Percentiles rank a stretch among this genome's conserved stretches.
Evolutionary conservation across 1,140 invertebrate species (phyloP).

Genomic region (Xylocopa sonorina): DNA sequence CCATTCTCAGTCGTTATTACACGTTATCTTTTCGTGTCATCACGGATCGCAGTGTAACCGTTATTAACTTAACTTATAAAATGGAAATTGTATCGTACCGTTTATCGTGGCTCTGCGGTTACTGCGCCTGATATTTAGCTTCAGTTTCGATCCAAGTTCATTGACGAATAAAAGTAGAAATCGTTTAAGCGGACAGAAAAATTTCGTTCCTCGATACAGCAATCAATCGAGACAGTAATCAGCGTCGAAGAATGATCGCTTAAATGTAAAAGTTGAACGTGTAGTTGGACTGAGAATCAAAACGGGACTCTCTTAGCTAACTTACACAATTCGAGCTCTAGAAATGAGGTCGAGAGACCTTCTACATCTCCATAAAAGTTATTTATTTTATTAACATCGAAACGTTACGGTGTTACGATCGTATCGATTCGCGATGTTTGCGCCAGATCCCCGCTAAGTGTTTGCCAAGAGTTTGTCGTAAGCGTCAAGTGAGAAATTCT

Average conservation of each 20-base stretch:
- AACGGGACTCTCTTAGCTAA: background rate
- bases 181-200: background rate
- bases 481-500: too few species aligned
- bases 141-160: background rate
- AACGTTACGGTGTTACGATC: background rate
- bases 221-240: background rate
- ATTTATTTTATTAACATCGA: background rate
- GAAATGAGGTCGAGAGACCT: too few species aligned
- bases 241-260: background rate
- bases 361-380: background rate
- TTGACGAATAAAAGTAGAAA: background rate
- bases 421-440: background rate
- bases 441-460: background rate
- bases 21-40: conserved; percentile 36
- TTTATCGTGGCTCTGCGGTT: background rate
- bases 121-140: background rate
- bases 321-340: too few species aligned
- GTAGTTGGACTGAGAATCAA: background rate
- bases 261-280: background rate
- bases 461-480: background rate
- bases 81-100: background rate
- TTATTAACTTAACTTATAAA: conserved; percentile 28
- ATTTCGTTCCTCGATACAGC: background rate
- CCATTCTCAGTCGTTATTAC: conserved; percentile 31
- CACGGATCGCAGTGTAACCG: background rate